phyloP scores from a whole-genome alignment of 2,888 invertebrate genomes.

The Pharmacophagus antenor region DNA sequence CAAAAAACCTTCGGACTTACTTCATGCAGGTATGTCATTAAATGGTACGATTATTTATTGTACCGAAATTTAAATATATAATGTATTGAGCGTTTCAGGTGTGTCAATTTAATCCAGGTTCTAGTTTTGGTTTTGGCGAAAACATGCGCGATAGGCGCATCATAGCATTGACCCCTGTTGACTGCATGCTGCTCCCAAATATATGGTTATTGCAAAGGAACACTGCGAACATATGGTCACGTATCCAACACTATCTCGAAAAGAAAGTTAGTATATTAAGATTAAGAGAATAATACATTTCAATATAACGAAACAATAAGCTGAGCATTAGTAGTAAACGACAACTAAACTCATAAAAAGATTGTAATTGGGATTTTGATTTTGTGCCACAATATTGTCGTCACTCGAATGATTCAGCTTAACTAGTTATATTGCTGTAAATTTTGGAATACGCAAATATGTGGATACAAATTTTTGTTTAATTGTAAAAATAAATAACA shows the following conservation, averaged over 20 bases:
- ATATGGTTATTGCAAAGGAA: constrained; percentile 85
- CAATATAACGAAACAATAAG: too few species aligned
- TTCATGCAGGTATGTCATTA: constrained; percentile 62
- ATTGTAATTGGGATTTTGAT: too few species aligned
- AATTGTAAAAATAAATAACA: too few species aligned
- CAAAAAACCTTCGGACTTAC: constrained; percentile 52
- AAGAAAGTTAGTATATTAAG: constrained; percentile 56
- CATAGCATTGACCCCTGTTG: constrained; percentile 82
- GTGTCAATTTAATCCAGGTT: constrained; percentile 79
- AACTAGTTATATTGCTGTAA: too few species aligned
- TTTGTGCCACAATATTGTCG: too few species aligned
- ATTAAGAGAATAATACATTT: background rate
- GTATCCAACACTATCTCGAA: constrained; percentile 81
- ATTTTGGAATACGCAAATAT: too few species aligned
- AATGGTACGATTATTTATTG: background rate
- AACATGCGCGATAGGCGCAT: constrained; percentile 84
- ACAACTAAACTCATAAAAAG: too few species aligned
- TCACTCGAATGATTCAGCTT: too few species aligned
- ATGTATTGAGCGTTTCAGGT: constrained; percentile 60
- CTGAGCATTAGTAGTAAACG: too few species aligned
- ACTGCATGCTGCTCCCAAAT: constrained; percentile 85
- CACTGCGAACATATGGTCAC: constrained; percentile 83
- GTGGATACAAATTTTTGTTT: too few species aligned
- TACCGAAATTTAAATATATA: background rate
- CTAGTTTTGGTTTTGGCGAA: constrained; percentile 87